Evolutionary conservation across 2,888 invertebrate species (phyloP).

Genomic region (Xanthorhoe spadicearia): DNA sequence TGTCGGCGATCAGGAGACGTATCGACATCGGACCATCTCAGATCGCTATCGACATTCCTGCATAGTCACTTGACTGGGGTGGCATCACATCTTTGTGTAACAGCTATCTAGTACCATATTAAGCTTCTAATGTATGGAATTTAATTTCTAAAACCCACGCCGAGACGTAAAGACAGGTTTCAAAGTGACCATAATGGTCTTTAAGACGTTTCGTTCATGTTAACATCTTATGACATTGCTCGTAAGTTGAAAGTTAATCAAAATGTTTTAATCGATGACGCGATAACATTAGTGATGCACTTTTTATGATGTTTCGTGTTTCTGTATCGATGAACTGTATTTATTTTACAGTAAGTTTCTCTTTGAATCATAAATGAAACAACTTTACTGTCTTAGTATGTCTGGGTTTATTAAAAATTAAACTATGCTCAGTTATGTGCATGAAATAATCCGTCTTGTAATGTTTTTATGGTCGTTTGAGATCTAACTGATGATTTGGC

Average conservation of each 20-base stretch:
- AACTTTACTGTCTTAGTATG: slow-evolving; percentile 33
- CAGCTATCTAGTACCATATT: slow-evolving; percentile 77
- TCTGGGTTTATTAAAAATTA: slow-evolving; percentile 32
- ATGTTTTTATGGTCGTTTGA: slow-evolving; percentile 31
- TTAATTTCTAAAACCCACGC: slow-evolving; percentile 75
- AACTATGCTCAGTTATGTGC: slow-evolving; percentile 36
- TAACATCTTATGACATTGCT: slow-evolving; percentile 78
- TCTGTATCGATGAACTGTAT: slow-evolving; percentile 50
- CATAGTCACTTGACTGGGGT: slow-evolving; percentile 83
- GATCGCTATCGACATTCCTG: slow-evolving; percentile 81
- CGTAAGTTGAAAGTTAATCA: slow-evolving; percentile 84
- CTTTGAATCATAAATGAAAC: slow-evolving; percentile 44
- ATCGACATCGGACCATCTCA: slow-evolving; percentile 76
- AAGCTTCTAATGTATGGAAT: slow-evolving; percentile 81
- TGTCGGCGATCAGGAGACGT: slow-evolving; percentile 78
- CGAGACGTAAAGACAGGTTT: slow-evolving; percentile 67
- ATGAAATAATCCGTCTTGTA: slow-evolving; percentile 24
- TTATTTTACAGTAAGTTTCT: slow-evolving; percentile 45
- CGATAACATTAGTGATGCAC: slow-evolving; percentile 77
- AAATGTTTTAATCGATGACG: slow-evolving; percentile 84
- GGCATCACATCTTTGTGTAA: slow-evolving; percentile 81
- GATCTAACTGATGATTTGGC: slow-evolving; percentile 21
- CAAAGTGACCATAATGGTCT: slow-evolving; percentile 67
- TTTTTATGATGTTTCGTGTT: slow-evolving; percentile 46
- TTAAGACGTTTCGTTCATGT: slow-evolving; percentile 72